Evolutionary conservation across 2,113 vertebrate species (phyloP), one percentile per base, ranked within the genome.

Genomic region (Acanthochromis polyacanthus): DNA sequence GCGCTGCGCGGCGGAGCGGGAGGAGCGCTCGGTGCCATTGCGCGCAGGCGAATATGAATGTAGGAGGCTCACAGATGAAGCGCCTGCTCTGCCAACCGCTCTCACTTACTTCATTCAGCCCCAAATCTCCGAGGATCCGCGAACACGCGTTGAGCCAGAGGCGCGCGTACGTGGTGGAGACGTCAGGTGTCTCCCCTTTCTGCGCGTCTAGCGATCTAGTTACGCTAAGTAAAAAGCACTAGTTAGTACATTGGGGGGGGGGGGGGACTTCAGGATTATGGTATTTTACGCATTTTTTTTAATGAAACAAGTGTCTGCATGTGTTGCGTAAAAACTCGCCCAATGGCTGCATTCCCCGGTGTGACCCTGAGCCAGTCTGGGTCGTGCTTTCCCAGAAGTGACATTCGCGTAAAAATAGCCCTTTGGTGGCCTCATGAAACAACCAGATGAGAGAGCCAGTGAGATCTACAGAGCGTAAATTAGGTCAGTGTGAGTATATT

Each of bases 321-420:
- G n/a, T 28, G 15, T 3, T 55, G 17, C 17, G 63, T 51, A 12
- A 17, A 56, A 14, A 23, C n/a, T 1, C 32, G 55, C 11, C 69
- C 52, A 50, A 3, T 45, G 66, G 63, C 58, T 66, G 23, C 43
- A 19, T 40, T 68, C 57, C 36, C 78, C 74, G 19, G 8, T n/a
- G 0, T 86, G 89, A 83, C 90, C 89, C 82, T 81, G 84, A 65
- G 68, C 71, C 43, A 64, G 86, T 75, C 79, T 84, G 84, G 86
- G 74, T 86, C 79, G 40, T 61, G 59, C 43, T 75, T 66, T 64
- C 75, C 85, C 82, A 75, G 77, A 71, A 85, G 79, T 78, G 52
- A 66, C 75, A 43, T 73, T 66, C 5, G 40, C 56, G 45, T 80
- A 81, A 76, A 83, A 89, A 88, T 78, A 85, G 84, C 22, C 50